These are phyloP conservation scores for Apodemus speciosus DNA, from an alignment of 2,113 vertebrate species.

Conservation along the genomic window DNA sequence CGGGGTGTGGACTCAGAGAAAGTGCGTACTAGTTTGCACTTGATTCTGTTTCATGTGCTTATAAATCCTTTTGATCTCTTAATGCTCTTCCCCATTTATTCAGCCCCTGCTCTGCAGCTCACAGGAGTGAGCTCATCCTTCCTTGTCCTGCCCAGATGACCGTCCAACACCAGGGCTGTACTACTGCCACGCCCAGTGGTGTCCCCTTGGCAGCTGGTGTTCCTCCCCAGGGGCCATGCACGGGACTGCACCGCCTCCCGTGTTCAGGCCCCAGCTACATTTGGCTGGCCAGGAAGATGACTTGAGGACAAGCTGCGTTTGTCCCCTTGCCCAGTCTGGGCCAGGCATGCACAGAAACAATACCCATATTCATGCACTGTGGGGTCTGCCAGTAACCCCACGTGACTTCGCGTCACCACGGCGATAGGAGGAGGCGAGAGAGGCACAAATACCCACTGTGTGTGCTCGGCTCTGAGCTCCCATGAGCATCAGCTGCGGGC, in stretches of 20 bases:
- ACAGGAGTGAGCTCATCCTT: conserved; percentile 36
- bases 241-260: neutral
- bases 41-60: neutral
- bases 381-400: conserved; percentile 52
- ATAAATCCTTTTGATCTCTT: conserved; percentile 38
- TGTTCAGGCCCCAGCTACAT: neutral
- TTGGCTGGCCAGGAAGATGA: neutral
- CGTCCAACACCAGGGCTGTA: neutral
- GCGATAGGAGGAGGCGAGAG: conserved; percentile 44
- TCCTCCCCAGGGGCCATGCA: rapidly evolving
- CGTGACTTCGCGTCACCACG: conserved; percentile 69
- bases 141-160: rapidly evolving
- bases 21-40: neutral
- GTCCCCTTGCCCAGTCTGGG: conserved; percentile 59
- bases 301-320: conserved; percentile 51
- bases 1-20: neutral
- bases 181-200: rapidly evolving
- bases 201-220: neutral
- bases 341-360: conserved; percentile 59
- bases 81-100: neutral
- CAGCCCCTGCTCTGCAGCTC: neutral
- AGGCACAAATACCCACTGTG: conserved; percentile 67
- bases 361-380: conserved; percentile 58
- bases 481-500: conserved; percentile 24
- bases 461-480: neutral